These are phyloP conservation scores for Pachyseris speciosa DNA, from an alignment of 64 coral and sea anemone genomes.

Conservation along the genomic window DNA sequence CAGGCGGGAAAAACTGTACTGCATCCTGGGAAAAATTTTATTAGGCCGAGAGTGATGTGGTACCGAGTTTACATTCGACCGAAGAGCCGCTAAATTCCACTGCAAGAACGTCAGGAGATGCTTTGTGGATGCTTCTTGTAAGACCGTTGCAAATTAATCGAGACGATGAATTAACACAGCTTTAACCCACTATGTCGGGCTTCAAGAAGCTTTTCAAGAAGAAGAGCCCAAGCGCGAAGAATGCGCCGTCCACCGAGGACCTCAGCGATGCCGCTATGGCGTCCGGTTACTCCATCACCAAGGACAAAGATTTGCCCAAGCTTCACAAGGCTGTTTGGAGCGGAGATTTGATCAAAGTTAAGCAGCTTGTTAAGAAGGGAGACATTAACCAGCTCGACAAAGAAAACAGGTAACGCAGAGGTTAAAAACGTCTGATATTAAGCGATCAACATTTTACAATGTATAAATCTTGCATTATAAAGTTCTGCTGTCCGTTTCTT, in stretches of 20 bases:
- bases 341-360: slow-evolving; percentile 77
- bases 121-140: not conserved
- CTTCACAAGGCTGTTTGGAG: slow-evolving; percentile 98
- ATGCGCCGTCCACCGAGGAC: slow-evolving; percentile 61
- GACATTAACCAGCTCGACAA: slow-evolving; percentile 98
- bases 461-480: not conserved
- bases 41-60: not conserved
- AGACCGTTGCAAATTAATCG: not conserved
- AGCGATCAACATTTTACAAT: not conserved
- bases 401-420: slow-evolving; percentile 85
- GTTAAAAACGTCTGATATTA: not conserved
- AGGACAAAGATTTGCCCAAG: slow-evolving; percentile 99
- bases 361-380: slow-evolving; percentile 93
- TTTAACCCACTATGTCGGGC: slow-evolving; percentile 56
- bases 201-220: slow-evolving; percentile 73
- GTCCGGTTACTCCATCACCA: slow-evolving; percentile 86
- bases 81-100: not conserved
- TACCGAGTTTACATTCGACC: not conserved
- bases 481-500: not conserved
- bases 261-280: slow-evolving; percentile 56
- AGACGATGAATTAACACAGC: not conserved
- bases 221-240: slow-evolving; percentile 34
- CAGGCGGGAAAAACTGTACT: not conserved
- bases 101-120: not conserved
- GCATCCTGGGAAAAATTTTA: not conserved